A percentile compares a stretch with the other conserved stretches of the same genome.
phyloP scores from a whole-genome alignment of 2,113 vertebrate genomes.

The Gyps fulvus region DNA sequence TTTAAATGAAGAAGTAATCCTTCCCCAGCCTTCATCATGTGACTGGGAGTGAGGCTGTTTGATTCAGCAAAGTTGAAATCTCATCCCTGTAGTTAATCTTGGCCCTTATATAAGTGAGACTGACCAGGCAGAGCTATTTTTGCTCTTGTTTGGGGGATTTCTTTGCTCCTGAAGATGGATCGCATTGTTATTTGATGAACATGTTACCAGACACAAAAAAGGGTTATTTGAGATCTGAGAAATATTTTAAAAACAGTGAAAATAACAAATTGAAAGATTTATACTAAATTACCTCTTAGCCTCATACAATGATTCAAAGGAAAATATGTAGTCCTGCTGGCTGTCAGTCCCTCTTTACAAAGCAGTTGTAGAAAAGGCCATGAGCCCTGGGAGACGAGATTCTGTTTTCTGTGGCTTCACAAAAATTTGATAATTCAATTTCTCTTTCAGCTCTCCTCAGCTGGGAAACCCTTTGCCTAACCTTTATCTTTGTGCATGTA shows the following conservation, averaged over 20 bases:
- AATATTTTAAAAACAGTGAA: not conserved
- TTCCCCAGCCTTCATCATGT: not conserved
- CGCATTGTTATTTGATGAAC: not conserved
- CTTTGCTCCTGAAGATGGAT: not conserved
- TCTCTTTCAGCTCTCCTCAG: not conserved
- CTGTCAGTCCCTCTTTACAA: not conserved
- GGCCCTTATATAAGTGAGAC: not conserved
- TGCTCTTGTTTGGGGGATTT: not conserved
- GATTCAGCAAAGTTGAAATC: not conserved
- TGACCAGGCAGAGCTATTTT: not conserved
- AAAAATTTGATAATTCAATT: not conserved
- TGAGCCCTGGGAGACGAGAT: not conserved
- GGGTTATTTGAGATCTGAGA: not conserved
- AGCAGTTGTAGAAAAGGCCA: not conserved
- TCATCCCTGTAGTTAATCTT: not conserved
- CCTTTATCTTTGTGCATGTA: not conserved
- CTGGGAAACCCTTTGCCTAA: not conserved
- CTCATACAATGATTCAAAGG: not conserved
- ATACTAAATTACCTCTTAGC: not conserved
- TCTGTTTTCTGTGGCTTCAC: not conserved
- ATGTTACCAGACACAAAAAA: not conserved
- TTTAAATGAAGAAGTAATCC: not conserved
- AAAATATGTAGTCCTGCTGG: not conserved
- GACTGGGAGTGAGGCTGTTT: not conserved
- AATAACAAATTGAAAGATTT: not conserved